Base-by-base conservation (phyloP, 2,797 vertebrate genomes). In the Carapus acus region DNA sequence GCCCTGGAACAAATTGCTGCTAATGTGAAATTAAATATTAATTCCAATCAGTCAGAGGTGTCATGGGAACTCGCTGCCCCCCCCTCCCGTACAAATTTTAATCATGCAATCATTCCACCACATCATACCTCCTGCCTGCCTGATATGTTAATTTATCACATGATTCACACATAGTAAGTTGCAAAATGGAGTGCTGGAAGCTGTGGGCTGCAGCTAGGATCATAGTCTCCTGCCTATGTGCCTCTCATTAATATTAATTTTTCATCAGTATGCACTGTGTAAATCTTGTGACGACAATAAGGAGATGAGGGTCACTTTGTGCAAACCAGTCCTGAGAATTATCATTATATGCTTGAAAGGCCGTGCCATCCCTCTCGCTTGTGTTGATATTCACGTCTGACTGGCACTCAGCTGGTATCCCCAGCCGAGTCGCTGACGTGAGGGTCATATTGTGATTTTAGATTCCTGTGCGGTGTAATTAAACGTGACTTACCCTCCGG, bases 21-120 rank as follows among this genome's bases (percentile, higher is more conserved):
- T 77, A 49, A 78, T 76, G 70, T 76, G 19, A 55, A 78, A 81
- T 80, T 76, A 77, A 77, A 74, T 76, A 80, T 81, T 78, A 64
- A 83, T 74, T 72, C 21, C 15, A 49, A 31, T 66, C 52, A 49
- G 43, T 72, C 57, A 49, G 51, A 51, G 53, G 46, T 21, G 69
- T 60, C 52, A 27, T 20, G 50, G 58, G 36, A 71, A 41, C 44
- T n/a, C n/a, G n/a, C 24, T 33, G 43, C n/a, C 7, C n/a, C 4
- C 21, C n/a, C 31, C 17, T 15, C 6, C 16, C 27, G 16, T 49
- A n/a, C n/a, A n/a, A n/a, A n/a, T 51, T 49, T 49, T 55, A 19
- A 43, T 45, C 11, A 33, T 29, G n/a, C 19, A 38, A 21, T 49
- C 13, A 4, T 46, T 58, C 62, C 21, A 52, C 7, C 62, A 43